Evolutionary conservation across 2,888 invertebrate species (phyloP), one percentile per base, ranked within the genome.

Genomic region (Epistrophe eligans): DNA sequence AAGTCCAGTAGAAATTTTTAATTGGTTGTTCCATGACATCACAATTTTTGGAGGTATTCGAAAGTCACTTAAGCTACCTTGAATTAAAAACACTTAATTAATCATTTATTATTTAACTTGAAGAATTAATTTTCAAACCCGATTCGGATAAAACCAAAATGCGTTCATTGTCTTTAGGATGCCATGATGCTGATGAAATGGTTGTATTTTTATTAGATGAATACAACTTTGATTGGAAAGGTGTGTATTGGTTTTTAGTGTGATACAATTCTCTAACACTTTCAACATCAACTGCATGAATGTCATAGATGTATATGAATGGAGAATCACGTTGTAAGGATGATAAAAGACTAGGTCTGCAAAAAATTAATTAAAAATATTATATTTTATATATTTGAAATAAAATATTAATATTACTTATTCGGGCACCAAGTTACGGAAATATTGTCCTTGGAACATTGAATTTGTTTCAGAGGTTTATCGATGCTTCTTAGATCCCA

Each of bases 401-500:
- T 50, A 64, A 32, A 24, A 35, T 32, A 28, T 11, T 66, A n/a
- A 2, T 24, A 50, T 57, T 67, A 90, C 95, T 97, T 95, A 32
- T 98, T 98, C 5, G 98, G 98, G 91, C 98, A 97, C 98, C 98
- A 98, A 83, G 95, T 94, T 70, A 98, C 94, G 15, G 95, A 94
- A 74, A 98, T 94, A 77, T 95, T 95, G 90, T 96, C 96, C 48
- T 91, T 90, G 43, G 93, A 92, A 0, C 91, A 92, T 90, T 96
- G 96, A 66, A 95, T 95, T 82, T 97, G 93, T 13, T 96, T 95
- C 38, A 97, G 93, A 0, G 98, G 98, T 90, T 97, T 96, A 89
- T 97, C 97, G 91, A 98, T 96, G 90, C 96, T 96, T 77, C 98
- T 94, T 64, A 96, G 95, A 93, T 99, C 99, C 98, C 98, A 99